These are phyloP conservation scores for Phrynosoma blainvillii DNA, from an alignment of 2,113 vertebrate species.

Conservation along the genomic window DNA sequence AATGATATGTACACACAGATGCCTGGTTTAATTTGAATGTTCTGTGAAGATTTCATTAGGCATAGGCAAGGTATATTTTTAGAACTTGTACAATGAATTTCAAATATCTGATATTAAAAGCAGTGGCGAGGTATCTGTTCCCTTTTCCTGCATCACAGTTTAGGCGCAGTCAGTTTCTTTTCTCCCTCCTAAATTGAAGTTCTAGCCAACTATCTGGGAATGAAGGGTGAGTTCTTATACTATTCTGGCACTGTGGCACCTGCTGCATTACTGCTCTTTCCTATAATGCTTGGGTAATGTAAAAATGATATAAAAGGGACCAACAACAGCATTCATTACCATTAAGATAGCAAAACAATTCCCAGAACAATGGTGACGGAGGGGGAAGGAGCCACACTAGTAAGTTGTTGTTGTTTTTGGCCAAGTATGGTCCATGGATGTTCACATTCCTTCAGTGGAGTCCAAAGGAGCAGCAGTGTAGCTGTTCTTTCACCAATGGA, in stretches of 20 bases:
- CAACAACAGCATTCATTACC: neutral
- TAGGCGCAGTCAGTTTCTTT: neutral
- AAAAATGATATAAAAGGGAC: neutral
- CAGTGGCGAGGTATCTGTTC: neutral
- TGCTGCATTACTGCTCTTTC: neutral
- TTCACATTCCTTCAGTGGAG: neutral
- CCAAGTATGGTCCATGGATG: neutral
- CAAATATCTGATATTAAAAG: neutral
- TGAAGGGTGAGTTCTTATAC: neutral
- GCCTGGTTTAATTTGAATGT: neutral
- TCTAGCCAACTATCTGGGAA: neutral
- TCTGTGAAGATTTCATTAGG: conserved; percentile 19
- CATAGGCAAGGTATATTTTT: neutral
- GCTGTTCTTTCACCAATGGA: neutral
- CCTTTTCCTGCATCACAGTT: neutral
- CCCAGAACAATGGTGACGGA: neutral
- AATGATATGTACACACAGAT: neutral
- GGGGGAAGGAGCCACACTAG: neutral
- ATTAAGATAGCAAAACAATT: neutral
- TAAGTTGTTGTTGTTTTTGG: no score
- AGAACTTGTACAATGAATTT: neutral
- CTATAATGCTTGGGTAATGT: neutral
- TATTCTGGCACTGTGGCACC: neutral
- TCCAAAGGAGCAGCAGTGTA: no score
- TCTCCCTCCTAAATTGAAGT: neutral